Percentiles rank a stretch among this genome's conserved stretches.
phyloP scores from a whole-genome alignment of 2,113 vertebrate genomes.

The Podiceps cristatus region DNA sequence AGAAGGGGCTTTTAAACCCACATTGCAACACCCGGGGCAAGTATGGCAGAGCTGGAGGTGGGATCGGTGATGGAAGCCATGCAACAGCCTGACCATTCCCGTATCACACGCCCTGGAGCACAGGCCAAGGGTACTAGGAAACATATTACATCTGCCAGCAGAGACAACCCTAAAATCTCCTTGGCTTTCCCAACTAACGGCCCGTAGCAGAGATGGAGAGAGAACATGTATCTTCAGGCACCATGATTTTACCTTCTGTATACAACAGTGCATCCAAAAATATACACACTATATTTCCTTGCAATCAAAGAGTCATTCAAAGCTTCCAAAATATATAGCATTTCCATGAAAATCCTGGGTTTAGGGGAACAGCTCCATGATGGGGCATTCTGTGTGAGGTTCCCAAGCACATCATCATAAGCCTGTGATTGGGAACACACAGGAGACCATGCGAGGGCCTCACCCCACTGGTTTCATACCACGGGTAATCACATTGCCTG shows the following conservation, averaged over 20 bases:
- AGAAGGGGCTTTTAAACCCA: background rate
- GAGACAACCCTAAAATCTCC: background rate
- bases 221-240: background rate
- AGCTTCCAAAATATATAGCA: background rate
- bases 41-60: background rate
- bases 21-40: background rate
- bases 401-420: background rate
- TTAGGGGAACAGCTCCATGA: background rate
- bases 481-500: background rate
- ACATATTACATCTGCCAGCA: background rate
- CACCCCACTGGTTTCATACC: background rate
- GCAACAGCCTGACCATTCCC: background rate
- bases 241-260: background rate
- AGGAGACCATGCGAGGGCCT: background rate
- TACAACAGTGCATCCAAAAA: background rate
- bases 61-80: background rate
- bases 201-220: constrained; percentile 1
- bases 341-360: background rate
- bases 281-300: background rate
- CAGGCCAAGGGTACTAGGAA: background rate
- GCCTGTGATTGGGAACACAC: background rate
- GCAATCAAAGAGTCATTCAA: background rate
- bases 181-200: background rate
- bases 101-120: background rate
- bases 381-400: background rate